Base-by-base conservation (phyloP, 2,888 invertebrate species). In the Nemapogon koenigi region DNA sequence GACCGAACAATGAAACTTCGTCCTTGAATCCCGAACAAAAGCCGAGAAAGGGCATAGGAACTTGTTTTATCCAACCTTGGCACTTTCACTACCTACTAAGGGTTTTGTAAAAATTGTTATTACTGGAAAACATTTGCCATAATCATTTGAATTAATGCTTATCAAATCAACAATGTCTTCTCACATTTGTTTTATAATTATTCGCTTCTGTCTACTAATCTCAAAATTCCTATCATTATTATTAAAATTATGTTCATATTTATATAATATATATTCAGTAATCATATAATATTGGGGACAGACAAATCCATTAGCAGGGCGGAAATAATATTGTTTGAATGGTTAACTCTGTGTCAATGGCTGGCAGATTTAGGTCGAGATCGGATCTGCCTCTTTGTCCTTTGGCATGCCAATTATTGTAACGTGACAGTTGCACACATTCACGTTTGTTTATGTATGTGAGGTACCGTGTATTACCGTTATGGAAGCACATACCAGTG, bases 401-500 rank as follows among this genome's bases (percentile, higher is more conserved):
- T 49, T 50, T 51, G 50, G 51, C 53, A 53, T 54, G 59, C 55
- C 62, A 69, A 67, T 73, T 67, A 68, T 53, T 60, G 60, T 67
- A 57, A 59, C 60, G 55, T 51, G 46, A 50, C 46, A 55, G 51
- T 50, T 51, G 52, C 49, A 56, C 51, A 55, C 19, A 33, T 19
- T 19, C 15, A 15, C 19, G 10, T 17, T 28, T 17, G 17, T n/a
- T 27, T 28, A 17, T 16, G 15, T 25, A 33, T 19, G 55, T 61
- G 57, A 50, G 64, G 65, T 71, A 70, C 71, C 72, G 72, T 73
- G 64, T 61, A 52, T 66, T 73, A 76, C 78, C 78, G 78, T 78
- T 78, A 76, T 67, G 71, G 72, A 72, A 68, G 67, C 72, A 73
- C 76, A 76, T 76, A 71, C 71, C 71, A 67, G 65, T 76, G 76